Evolutionary conservation across 1,140 invertebrate genomes (phyloP), one percentile per base, ranked within the genome.

Genomic region (Drosophila arawakana): DNA sequence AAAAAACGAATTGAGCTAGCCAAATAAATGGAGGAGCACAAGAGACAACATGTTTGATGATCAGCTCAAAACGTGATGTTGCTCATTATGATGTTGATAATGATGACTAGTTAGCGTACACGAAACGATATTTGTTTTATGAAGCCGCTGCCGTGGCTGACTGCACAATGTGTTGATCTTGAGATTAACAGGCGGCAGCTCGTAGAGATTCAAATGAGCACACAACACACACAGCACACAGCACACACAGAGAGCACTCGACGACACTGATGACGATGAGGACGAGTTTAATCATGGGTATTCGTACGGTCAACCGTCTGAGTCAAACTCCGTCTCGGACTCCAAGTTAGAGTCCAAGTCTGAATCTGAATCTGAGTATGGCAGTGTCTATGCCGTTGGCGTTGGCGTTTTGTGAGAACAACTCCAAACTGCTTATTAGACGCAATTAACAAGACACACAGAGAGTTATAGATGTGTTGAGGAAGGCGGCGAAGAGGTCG

Each of bases 321-420:
- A 61, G 61, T 58, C 58, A 11, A 11, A 41, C 30, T 54, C 50
- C 46, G 41, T 11, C 60, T 41, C 10, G 50, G 11, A 35, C 39
- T 57, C 41, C 25, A 30, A 30, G 68, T 71, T 59, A 73, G 39
- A 41, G 50, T 54, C 50, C 46, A 41, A 21, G 67, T 41, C 10
- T 59, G 11, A 35, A 39, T 57, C 41, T 43, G 11, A 43, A 10
- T 13, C 41, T 43, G n/a, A 43, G 41, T 44, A 60, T 73, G 74
- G 65, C 77, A 67, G 73, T 77, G 81, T 41, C 54, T 13, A 18
- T 13, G 54, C 58, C 66, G 49, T 43, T 86, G 84, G 85, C 75
- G 84, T 84, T 89, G 84, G 85, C 78, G 85, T 84, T 89, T 79
- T 89, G 84, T 89, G 84, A 89, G 84, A 84, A 88, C 80, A 84